Evolutionary conservation across 2,797 vertebrate species (phyloP), one percentile per base, ranked within the genome.

Genomic region (Dendrocincla tyrannina): DNA sequence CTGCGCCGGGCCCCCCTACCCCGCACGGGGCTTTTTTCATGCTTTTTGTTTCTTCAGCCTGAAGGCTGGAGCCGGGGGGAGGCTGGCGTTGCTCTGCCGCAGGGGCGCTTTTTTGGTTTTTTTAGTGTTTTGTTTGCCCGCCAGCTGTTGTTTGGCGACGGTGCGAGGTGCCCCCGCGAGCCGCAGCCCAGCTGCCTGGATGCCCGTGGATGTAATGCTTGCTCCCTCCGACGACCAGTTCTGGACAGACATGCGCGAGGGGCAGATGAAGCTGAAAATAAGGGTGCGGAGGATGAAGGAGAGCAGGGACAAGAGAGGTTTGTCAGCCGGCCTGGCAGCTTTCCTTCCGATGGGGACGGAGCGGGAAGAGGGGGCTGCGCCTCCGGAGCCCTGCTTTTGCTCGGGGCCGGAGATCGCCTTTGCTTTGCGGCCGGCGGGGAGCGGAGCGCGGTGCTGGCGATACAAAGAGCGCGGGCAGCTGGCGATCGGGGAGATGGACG

Each of bases 221-320:
- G 96, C 98, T 96, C 97, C 98, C 64, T 97, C 97, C 59, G 98
- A 98, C 98, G 98, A 98, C 98, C 98, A 98, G 97, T 98, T 98
- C 97, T 99, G 99, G 98, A 97, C 98, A 25, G 98, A 98, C 93
- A 97, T 98, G 95, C 98, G 98, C 93, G 98, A 98, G 92, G 97
- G 98, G 89, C 98, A 98, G 97, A 98, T 99, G 98, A 98, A 98
- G 98, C 98, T 99, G 98, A 99, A 99, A 98, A 99, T 99, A 97
- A 98, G 99, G 97, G 98, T 99, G 96, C 98, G 98, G 88, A 98
- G 98, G 95, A 98, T 98, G 98, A 99, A 99, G 98, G 98, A 99
- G 95, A 98, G 98, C 95, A 98, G 99, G 96, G 98, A 99, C 94
- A 97, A 98, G 79, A 97, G 98, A 99, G 99, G 99, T 99, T 98